Evolutionary conservation across 2,113 vertebrate species (phyloP).

Genomic region (Marmota monax): DNA sequence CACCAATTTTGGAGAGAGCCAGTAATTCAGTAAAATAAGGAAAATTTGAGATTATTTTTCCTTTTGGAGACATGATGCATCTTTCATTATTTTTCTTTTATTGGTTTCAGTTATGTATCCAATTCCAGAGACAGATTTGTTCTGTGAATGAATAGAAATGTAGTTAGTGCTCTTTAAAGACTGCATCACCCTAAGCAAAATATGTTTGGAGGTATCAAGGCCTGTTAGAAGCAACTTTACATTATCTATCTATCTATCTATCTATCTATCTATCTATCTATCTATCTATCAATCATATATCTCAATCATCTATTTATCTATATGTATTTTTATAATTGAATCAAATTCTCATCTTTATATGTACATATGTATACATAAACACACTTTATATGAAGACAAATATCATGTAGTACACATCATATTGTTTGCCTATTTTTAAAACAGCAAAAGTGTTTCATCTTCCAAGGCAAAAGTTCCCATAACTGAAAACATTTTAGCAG

Average conservation of each 20-base stretch:
- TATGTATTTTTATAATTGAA: background rate
- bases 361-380: too few relatives aligned
- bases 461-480: background rate
- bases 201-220: background rate
- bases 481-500: background rate
- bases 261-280: background rate
- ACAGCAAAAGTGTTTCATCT: background rate
- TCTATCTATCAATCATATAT: background rate
- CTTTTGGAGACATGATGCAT: background rate
- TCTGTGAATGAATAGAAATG: background rate
- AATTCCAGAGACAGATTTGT: background rate
- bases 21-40: background rate
- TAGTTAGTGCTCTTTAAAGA: background rate
- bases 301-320: background rate
- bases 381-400: background rate
- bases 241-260: background rate
- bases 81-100: conserved; percentile 24
- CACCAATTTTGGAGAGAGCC: background rate
- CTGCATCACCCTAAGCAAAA: background rate
- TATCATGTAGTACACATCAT: background rate
- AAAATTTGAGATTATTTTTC: background rate
- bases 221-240: background rate
- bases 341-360: background rate
- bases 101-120: background rate
- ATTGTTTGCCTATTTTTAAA: background rate